phyloP scores from a whole-genome alignment of 1,140 invertebrate genomes.

The Chrysomallon squamiferum region DNA sequence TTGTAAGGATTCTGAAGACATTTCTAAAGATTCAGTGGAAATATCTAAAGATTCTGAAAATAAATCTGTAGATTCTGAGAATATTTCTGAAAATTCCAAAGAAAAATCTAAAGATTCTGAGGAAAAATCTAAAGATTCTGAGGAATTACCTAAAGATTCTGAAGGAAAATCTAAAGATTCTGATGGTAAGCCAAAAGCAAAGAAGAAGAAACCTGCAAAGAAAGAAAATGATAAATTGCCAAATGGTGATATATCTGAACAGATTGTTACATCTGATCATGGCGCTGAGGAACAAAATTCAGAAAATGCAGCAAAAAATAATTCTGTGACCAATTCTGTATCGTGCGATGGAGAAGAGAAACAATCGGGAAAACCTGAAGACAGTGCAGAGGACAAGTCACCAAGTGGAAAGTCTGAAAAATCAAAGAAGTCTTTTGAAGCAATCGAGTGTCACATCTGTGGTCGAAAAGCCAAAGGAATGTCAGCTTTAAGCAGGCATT shows the following conservation, averaged over 20 bases:
- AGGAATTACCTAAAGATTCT: neutral
- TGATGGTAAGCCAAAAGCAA: conserved; percentile 2
- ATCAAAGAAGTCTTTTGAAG: conserved; percentile 26
- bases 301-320: neutral
- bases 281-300: neutral
- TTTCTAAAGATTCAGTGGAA: no score
- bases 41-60: no score
- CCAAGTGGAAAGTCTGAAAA: neutral
- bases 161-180: conserved; percentile 14
- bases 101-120: conserved; percentile 4
- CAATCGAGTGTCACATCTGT: conserved; percentile 24
- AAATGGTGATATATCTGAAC: no score
- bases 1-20: neutral
- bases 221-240: neutral
- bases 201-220: conserved; percentile 15
- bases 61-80: neutral
- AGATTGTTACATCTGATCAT: no score
- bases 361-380: neutral
- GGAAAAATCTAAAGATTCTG: conserved; percentile 11
- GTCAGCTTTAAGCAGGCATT: conserved; percentile 30
- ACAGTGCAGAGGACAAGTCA: conserved; percentile 11
- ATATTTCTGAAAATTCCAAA: neutral
- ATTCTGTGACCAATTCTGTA: neutral
- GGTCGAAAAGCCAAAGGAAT: conserved; percentile 20
- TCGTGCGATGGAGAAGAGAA: no score